Evolutionary conservation across 2,113 vertebrate genomes (phyloP), one percentile per base, ranked within the genome.

Genomic region (Thryonomys swinderianus): DNA sequence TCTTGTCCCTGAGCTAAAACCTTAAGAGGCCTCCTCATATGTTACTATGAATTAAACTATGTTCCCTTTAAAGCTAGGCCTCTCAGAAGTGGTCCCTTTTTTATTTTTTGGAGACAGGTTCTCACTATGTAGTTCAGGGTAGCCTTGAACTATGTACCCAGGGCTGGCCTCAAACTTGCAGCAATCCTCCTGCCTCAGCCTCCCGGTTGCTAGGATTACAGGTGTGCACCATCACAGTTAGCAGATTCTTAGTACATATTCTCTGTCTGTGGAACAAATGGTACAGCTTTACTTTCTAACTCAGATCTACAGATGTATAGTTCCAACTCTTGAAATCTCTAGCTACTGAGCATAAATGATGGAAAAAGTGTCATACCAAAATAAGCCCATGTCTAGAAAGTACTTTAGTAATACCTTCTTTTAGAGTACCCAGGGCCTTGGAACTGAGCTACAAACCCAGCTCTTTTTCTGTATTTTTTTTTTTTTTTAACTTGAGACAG

Each of bases 31-130:
- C 23, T 87, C 51, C 48, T 51, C 48, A 12, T 0, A n/a, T 45
- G 81, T 87, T 92, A 82, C 66, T 90, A 51, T 51, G 81, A 88
- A 20, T 95, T 67, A 89, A 92, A 92, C n/a, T 57, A 93, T 0
- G 3, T 40, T 59, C 30, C 59, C 53, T 89, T 37, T 78, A 76
- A 93, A 95, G 59, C 9, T 76, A 59, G 17, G 6, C 30, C 16
- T 74, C 71, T 34, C 40, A 11, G 12, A 88, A 73, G 69, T 42
- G 37, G 25, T 25, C 21, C 40, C 48, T 42, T 34, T 62, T 62
- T 62, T 62, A 1, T 69, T 69, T 42, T n/a, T 42, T 67, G 17
- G 4, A 67, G 64, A 16, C 34, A 67, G 12, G 17, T 34, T n/a
- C 34, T 67, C 34, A 12, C 23, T 73, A 42, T 42, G 69, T 73